Percentiles rank a stretch among this genome's conserved stretches.
These are phyloP conservation scores for Psilopsiagon aurifrons DNA, from an alignment of 2,113 vertebrate species.

Conservation along the genomic window DNA sequence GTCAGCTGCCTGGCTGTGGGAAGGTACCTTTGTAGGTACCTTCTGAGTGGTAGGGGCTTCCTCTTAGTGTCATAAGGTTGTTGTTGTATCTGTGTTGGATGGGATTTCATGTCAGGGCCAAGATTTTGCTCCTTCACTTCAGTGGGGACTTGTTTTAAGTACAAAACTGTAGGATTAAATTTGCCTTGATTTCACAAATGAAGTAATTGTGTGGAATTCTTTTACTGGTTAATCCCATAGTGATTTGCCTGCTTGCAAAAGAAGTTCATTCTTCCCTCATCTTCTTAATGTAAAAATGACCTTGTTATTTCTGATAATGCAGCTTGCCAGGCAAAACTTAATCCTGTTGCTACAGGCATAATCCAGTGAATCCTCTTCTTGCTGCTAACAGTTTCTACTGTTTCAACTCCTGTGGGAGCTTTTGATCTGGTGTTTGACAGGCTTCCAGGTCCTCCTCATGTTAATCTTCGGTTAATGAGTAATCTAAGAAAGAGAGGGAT, in stretches of 20 bases:
- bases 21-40: background rate
- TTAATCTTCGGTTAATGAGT: constrained; percentile 35
- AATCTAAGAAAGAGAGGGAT: background rate
- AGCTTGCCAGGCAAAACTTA: constrained; percentile 27
- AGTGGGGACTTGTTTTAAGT: background rate
- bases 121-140: background rate
- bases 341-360: background rate
- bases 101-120: background rate
- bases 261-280: constrained; percentile 1
- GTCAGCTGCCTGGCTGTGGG: background rate
- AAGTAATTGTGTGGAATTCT: background rate
- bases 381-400: background rate
- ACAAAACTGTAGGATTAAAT: background rate
- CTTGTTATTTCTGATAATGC: constrained; percentile 30
- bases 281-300: constrained; percentile 46
- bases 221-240: constrained; percentile 31
- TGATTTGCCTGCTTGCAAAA: constrained; percentile 44
- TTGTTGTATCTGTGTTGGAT: background rate
- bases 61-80: background rate
- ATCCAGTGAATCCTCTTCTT: constrained; percentile 41
- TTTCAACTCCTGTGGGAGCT: background rate
- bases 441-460: background rate
- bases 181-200: background rate
- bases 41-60: background rate
- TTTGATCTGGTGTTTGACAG: constrained; percentile 19